Evolutionary conservation across 2,888 invertebrate genomes (phyloP), one percentile per base, ranked within the genome.

Genomic region (Xylocampa areola): DNA sequence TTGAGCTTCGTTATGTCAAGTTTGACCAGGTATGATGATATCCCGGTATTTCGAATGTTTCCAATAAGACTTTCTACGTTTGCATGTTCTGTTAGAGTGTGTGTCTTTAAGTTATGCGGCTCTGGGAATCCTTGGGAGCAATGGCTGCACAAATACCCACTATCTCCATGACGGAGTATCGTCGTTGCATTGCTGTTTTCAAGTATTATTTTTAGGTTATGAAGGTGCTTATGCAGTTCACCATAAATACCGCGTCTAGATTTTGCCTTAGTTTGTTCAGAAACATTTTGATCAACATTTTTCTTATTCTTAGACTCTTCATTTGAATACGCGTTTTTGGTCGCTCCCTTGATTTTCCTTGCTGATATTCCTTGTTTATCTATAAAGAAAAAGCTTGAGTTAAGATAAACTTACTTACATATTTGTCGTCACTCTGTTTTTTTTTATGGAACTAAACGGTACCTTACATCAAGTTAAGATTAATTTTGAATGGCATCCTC

Each of bases 41-140:
- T 14, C 14, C 57, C 45, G 7, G 4, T 37, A 0, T 35, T 14
- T 21, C 11, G 14, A 14, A 57, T 8, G 27, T 65, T 29, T 4
- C 61, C 66, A 4, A 16, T 43, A 37, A 16, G 6, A 44, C 2
- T 39, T 14, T 66, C 33, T 16, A 10, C 23, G 0, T 58, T 39
- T 0, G 13, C 25, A 11, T 62, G 62, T 2, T 29, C 7, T 1
- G 14, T 21, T 10, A 84, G 44, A 0, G 80, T 83, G 51, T 90
- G 90, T 3, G 23, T 30, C 60, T 89, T 89, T 4, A 90, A 74
- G 16, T 84, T 80, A n/a, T n/a, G n/a, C n/a, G n/a, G n/a, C n/a
- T n/a, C n/a, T n/a, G 57, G 65, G 27, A 60, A 86, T 16, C 73
- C 67, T 73, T 62, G 0, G 27, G 27, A n/a, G 43, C 89, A 89